Evolutionary conservation across 2,888 invertebrate genomes (phyloP).

Genomic region (Ceramica pisi): DNA sequence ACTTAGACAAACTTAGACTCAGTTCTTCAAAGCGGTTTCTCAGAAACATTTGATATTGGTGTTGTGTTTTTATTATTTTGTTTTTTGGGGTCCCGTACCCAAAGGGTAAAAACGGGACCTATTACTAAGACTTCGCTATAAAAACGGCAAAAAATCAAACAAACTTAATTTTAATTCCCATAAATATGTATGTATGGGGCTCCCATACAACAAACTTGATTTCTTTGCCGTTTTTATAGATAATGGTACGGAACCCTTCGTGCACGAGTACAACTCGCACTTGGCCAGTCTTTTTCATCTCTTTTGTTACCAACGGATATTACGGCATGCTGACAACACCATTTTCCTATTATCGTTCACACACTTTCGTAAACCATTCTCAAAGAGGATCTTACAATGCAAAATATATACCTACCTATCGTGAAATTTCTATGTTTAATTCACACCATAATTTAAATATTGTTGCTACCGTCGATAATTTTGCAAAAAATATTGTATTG

Average conservation of each 20-base stretch:
- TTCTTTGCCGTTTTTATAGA: no score
- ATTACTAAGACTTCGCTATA: no score
- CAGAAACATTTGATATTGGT: neutral
- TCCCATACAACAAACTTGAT: no score
- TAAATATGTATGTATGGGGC: no score
- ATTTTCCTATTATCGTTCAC: slow-evolving; percentile 8
- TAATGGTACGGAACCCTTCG: no score
- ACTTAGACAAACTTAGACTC: no score
- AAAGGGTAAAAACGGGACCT: no score
- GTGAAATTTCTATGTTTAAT: neutral
- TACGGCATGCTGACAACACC: slow-evolving; percentile 18
- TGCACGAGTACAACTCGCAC: no score
- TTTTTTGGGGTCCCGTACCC: no score
- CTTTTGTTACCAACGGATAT: slow-evolving; percentile 14
- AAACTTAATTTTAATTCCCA: no score
- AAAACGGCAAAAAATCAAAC: no score
- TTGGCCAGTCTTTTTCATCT: no score
- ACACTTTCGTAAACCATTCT: slow-evolving; percentile 28
- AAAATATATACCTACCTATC: neutral
- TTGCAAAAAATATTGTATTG: slow-evolving; percentile 16
- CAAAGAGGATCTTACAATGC: slow-evolving; percentile 21
- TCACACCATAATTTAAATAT: neutral
- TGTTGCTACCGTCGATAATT: neutral
- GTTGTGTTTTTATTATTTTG: neutral
- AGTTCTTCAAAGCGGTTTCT: neutral